Evolutionary conservation across 2,113 vertebrate genomes (phyloP).

Genomic region (Ptilorrhoa leucosticta): DNA sequence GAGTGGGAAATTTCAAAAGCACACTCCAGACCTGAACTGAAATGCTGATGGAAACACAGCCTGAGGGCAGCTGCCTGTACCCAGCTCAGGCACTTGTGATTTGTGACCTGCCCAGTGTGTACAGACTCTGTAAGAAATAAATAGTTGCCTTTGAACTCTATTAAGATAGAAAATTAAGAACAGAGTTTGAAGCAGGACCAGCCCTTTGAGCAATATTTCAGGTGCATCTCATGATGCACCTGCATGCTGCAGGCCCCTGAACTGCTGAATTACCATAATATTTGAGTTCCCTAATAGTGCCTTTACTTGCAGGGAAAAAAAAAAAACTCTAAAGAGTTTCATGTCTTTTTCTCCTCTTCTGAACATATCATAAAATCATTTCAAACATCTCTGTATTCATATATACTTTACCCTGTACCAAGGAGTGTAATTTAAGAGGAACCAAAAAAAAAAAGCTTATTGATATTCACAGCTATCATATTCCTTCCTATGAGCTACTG

Average conservation of each 20-base stretch:
- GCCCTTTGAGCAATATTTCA: not conserved
- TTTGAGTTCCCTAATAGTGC: not conserved
- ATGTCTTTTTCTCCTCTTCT: not conserved
- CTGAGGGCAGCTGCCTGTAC: not conserved
- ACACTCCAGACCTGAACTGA: not conserved
- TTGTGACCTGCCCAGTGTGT: not conserved
- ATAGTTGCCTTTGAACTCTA: not conserved
- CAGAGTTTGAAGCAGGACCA: not conserved
- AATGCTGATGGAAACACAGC: not conserved
- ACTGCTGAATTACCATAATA: not conserved
- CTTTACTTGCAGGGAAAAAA: not conserved
- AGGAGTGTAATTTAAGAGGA: not conserved
- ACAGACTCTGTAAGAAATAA: not conserved
- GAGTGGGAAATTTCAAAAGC: not conserved
- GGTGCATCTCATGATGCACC: rapidly evolving
- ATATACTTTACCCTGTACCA: not conserved
- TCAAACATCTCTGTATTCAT: not conserved
- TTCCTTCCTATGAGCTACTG: not conserved
- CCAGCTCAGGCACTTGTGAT: not conserved
- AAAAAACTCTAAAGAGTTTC: not conserved
- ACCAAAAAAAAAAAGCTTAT: not conserved
- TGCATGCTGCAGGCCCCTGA: not conserved
- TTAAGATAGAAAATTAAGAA: not conserved
- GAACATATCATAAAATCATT: not conserved
- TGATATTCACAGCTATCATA: not conserved